Conservation (phyloP, 2,888 invertebrate species). For the Phragmatobia fuliginosa region DNA sequence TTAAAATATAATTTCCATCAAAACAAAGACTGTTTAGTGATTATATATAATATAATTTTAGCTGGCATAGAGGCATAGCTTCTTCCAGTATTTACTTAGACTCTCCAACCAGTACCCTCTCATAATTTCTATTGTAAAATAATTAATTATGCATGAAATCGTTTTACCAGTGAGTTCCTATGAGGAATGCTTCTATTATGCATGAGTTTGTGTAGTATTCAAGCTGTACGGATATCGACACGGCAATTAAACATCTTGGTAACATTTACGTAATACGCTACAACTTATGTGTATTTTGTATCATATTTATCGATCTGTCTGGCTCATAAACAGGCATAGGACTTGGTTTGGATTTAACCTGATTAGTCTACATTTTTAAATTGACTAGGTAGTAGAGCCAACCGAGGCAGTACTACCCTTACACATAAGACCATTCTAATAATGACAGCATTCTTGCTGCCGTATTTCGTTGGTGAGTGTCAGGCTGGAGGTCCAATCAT, state of each 20-base stretch:
- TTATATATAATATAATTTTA: too few relatives aligned
- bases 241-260: constrained; percentile 8
- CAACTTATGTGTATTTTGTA: background rate
- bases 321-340: background rate
- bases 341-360: too few relatives aligned
- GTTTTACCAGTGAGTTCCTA: background rate
- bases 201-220: background rate
- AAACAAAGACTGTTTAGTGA: too few relatives aligned
- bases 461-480: too few relatives aligned
- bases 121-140: background rate
- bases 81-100: background rate
- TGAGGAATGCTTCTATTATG: background rate
- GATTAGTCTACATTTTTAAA: too few relatives aligned
- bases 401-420: too few relatives aligned
- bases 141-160: constrained; percentile 2
- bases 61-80: too few relatives aligned
- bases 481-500: too few relatives aligned
- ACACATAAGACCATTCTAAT: too few relatives aligned
- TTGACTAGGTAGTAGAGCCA: too few relatives aligned
- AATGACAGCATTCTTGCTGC: too few relatives aligned
- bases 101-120: background rate
- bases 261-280: constrained; percentile 1
- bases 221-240: constrained; percentile 2
- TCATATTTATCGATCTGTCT: background rate
- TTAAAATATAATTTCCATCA: too few relatives aligned